Conservation (phyloP, 2,888 invertebrate genomes). For the Nomada ferruginata region DNA sequence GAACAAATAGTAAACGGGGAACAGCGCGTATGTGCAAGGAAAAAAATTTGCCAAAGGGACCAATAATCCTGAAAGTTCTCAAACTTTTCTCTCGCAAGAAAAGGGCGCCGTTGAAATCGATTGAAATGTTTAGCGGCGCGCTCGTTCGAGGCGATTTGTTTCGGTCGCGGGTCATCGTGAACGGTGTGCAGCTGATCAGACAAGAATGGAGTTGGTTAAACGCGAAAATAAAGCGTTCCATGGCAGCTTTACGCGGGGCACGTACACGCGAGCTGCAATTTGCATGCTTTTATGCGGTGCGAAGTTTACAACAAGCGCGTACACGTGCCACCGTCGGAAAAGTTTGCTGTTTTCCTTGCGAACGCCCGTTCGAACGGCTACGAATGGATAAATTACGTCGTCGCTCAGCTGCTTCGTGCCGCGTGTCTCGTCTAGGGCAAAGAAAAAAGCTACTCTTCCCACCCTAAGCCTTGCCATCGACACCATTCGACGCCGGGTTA, state of each 20-base stretch:
- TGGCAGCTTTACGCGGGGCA: constrained; percentile 41
- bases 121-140: neutral
- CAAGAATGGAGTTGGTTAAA: constrained; percentile 55
- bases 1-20: neutral
- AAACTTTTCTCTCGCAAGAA: too few relatives aligned
- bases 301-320: constrained; percentile 58
- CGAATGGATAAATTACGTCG: constrained; percentile 48
- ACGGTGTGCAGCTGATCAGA: constrained; percentile 28
- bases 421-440: constrained; percentile 4
- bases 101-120: neutral
- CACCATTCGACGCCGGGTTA: too few relatives aligned
- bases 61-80: neutral
- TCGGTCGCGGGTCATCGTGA: neutral
- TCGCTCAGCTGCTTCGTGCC: constrained; percentile 9
- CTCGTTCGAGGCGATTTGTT: neutral
- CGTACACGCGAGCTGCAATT: constrained; percentile 59
- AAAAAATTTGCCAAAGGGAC: neutral
- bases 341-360: constrained; percentile 49
- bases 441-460: neutral
- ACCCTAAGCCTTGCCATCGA: neutral
- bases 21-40: neutral
- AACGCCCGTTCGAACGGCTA: constrained; percentile 24
- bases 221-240: constrained; percentile 51
- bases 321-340: constrained; percentile 53
- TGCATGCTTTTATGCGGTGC: constrained; percentile 65